Evolutionary conservation across 2,797 vertebrate genomes (phyloP).

Genomic region (Scleropages formosus): DNA sequence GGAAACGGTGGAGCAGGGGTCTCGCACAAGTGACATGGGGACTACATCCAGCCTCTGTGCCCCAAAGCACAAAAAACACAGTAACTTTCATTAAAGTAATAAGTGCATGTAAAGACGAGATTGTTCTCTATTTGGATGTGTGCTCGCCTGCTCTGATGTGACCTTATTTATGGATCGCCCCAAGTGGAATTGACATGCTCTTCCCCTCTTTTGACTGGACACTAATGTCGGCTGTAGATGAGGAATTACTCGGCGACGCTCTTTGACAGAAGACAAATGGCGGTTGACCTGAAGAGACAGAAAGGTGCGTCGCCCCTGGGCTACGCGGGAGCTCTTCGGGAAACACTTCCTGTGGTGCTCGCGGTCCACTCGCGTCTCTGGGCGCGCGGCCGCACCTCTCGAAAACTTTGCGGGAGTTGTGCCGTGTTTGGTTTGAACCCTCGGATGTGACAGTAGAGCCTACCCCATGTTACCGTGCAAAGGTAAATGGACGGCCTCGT

Average conservation of each 20-base stretch:
- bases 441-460: not conserved
- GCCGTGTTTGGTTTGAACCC: not conserved
- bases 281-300: constrained; percentile 33
- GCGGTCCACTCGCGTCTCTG: constrained; percentile 28
- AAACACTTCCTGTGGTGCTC: constrained; percentile 39
- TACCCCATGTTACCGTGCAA: not conserved
- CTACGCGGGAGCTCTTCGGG: constrained; percentile 32
- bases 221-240: constrained; percentile 42
- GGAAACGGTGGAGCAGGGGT: not conserved
- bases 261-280: constrained; percentile 51
- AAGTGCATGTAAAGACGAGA: constrained; percentile 39
- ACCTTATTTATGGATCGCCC: constrained; percentile 33
- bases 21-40: not conserved
- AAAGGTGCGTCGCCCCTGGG: constrained; percentile 41
- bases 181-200: constrained; percentile 43
- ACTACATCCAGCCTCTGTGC: constrained; percentile 25
- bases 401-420: constrained; percentile 31
- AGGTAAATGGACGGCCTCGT: not conserved
- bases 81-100: constrained; percentile 28
- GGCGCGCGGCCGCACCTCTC: constrained; percentile 11
- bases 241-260: constrained; percentile 46
- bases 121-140: constrained; percentile 46
- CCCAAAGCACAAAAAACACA: constrained; percentile 20
- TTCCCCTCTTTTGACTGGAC: constrained; percentile 44
- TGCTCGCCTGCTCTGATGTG: constrained; percentile 41